phyloP scores from a whole-genome alignment of 37 sponge, comb jelly and placozoan genomes.

The Dysidea cf. avara region DNA sequence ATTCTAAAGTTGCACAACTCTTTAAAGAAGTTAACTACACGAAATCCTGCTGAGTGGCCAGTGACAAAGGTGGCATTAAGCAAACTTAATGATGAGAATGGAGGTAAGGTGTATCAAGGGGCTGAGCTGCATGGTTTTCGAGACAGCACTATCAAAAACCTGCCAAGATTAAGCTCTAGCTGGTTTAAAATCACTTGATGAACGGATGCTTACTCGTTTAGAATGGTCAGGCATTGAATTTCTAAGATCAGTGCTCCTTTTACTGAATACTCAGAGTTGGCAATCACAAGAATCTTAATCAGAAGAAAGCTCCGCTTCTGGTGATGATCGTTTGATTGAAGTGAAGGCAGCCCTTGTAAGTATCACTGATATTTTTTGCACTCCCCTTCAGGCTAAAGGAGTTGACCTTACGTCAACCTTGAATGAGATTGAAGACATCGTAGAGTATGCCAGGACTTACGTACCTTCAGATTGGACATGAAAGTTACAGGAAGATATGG shows the following conservation, averaged over 20 bases:
- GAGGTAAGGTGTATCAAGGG: slow-evolving; percentile 24
- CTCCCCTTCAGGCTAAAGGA: slow-evolving; percentile 33
- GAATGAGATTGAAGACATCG: slow-evolving; percentile 30
- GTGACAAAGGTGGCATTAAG: too few relatives aligned
- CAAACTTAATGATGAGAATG: too few relatives aligned
- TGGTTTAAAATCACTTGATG: slow-evolving; percentile 13
- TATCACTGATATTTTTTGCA: slow-evolving; percentile 3
- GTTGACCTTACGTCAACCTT: too few relatives aligned
- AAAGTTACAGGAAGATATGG: slow-evolving; percentile 22
- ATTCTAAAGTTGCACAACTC: background rate
- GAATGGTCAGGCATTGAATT: too few relatives aligned
- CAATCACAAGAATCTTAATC: background rate
- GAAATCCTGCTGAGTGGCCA: too few relatives aligned
- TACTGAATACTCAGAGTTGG: slow-evolving; percentile 21
- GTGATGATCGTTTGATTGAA: slow-evolving; percentile 13
- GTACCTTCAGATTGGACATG: slow-evolving; percentile 17
- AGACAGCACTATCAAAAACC: background rate
- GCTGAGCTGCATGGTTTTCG: too few relatives aligned
- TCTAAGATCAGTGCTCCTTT: slow-evolving; percentile 8
- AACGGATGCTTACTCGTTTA: too few relatives aligned
- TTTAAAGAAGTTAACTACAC: slow-evolving; percentile 1
- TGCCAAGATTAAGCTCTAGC: slow-evolving; percentile 37
- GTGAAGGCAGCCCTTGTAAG: slow-evolving; percentile 5
- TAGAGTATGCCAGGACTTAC: slow-evolving; percentile 34
- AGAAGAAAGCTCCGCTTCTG: background rate